phyloP scores from a whole-genome alignment of 2,113 vertebrate species.

The Rhegmatorhina hoffmannsi region DNA sequence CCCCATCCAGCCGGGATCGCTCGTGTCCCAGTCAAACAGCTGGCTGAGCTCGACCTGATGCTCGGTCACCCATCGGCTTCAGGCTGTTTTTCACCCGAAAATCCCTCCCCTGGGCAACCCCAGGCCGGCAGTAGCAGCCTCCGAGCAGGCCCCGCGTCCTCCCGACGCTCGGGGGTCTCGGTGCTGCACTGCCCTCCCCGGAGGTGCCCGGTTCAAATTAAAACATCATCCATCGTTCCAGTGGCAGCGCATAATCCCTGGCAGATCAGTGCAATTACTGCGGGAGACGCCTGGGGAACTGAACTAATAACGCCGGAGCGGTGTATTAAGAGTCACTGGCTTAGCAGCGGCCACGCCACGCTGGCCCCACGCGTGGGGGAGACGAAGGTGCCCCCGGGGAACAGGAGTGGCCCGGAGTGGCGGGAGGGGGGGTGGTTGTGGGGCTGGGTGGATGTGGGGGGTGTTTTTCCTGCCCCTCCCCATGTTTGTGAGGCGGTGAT shows the following conservation, averaged over 20 bases:
- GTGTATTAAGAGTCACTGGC: conserved; percentile 40
- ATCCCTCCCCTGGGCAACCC: neutral
- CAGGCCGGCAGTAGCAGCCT: neutral
- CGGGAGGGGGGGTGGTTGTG: accelerated
- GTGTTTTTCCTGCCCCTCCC: neutral
- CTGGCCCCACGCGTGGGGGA: neutral
- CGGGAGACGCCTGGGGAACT: conserved; percentile 43
- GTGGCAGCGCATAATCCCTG: conserved; percentile 46
- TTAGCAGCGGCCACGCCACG: neutral
- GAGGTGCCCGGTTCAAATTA: conserved; percentile 1
- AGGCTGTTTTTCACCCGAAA: neutral
- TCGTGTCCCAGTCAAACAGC: accelerated
- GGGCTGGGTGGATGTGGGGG: neutral
- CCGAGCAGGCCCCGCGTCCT: neutral
- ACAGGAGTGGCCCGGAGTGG: neutral
- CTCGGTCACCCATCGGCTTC: accelerated
- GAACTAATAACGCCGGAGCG: conserved; percentile 31
- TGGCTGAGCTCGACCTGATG: neutral
- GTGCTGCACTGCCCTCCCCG: neutral
- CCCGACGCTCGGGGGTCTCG: neutral
- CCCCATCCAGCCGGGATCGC: neutral
- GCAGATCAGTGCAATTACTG: conserved; percentile 66
- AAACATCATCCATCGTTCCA: conserved; percentile 48
- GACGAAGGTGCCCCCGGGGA: neutral
- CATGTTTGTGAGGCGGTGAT: accelerated